Evolutionary conservation across 53 echinoderm and acorn worm species (phyloP).

Genomic region (Paracentrotus lividus): DNA sequence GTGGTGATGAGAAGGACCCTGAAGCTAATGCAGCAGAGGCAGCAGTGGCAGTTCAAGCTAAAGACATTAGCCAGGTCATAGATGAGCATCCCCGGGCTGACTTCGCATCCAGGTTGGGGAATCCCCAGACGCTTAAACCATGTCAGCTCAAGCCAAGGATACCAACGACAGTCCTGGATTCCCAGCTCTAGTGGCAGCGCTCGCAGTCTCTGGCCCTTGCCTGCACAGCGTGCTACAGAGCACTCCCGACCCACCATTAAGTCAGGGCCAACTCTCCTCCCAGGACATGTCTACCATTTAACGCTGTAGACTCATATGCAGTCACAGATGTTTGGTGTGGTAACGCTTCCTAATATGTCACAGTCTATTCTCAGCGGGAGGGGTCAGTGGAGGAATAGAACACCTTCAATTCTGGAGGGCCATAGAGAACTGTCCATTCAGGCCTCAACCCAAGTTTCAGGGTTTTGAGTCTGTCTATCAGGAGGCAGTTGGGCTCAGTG

Average conservation of each 20-base stretch:
- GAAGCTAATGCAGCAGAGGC: slow-evolving; percentile 93
- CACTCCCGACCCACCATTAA: not conserved
- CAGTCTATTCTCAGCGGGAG: slow-evolving; percentile 64
- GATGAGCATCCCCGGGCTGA: slow-evolving; percentile 72
- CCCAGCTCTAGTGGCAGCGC: slow-evolving; percentile 94
- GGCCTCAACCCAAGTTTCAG: slow-evolving; percentile 48
- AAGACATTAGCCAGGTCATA: slow-evolving; percentile 75
- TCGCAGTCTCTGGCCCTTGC: slow-evolving; percentile 96
- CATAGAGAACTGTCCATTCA: slow-evolving; percentile 57
- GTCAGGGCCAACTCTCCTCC: slow-evolving; percentile 75
- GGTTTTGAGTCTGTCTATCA: slow-evolving; percentile 61
- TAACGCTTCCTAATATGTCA: slow-evolving; percentile 31
- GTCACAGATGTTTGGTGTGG: slow-evolving; percentile 65
- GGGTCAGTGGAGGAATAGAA: slow-evolving; percentile 32
- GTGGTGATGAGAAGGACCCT: slow-evolving; percentile 95
- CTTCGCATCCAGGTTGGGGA: slow-evolving; percentile 71
- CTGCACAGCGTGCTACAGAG: slow-evolving; percentile 87
- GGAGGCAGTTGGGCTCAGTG: slow-evolving; percentile 64
- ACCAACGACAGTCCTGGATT: slow-evolving; percentile 74
- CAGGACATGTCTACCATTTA: slow-evolving; percentile 79
- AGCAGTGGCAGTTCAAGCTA: slow-evolving; percentile 87
- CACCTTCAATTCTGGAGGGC: not conserved
- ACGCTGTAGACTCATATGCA: slow-evolving; percentile 76
- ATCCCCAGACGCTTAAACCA: slow-evolving; percentile 63
- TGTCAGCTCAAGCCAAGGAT: slow-evolving; percentile 53